Evolutionary conservation across 2,113 vertebrate genomes (phyloP), one percentile per base, ranked within the genome.

Genomic region (Apeltes quadracus): DNA sequence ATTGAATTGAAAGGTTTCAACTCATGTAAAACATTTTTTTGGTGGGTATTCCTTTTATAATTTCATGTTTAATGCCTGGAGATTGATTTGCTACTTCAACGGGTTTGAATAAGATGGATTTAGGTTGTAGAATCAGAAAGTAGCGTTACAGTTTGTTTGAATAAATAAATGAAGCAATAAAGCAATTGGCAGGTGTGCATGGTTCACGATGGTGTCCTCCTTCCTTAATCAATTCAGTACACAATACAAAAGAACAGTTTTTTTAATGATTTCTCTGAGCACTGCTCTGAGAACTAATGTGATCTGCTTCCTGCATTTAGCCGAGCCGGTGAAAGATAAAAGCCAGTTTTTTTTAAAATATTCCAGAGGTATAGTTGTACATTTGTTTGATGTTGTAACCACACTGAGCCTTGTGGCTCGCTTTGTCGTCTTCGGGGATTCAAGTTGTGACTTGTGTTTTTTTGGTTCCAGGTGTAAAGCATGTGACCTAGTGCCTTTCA

Each of bases 401-500:
- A 8, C 32, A 5, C 32, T 34, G 32, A 43, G 15, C 18, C 25
- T 44, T 29, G 15, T n/a, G 32, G 7, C 5, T 14, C 22, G 11
- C 41, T 41, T 20, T 41, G 32, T n/a, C 7, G 36, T 41, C 7
- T 44, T 58, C 22, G 23, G 10, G 2, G 29, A 70, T 27, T 25
- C 0, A 59, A 10, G 14, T 23, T 16, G 5, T 32, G 54, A 50
- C 13, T 34, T n/a, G 14, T 38, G 36, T 14, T 44, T 18, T n/a
- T 20, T 5, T 67, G n/a, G 36, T 11, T 68, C 23, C 53, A 89
- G 86, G 76, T 75, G 39, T 48, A 3, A 61, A 69, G 36, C 46
- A 78, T 87, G 87, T 87, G 82, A 90, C 46, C 56, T 43, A 1
- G 58, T 29, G 27, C 14, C 48, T 23, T 57, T 53, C 18, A 55